Base-by-base conservation (phyloP, 2,888 invertebrate genomes). In the Chaetoderma sp. region DNA sequence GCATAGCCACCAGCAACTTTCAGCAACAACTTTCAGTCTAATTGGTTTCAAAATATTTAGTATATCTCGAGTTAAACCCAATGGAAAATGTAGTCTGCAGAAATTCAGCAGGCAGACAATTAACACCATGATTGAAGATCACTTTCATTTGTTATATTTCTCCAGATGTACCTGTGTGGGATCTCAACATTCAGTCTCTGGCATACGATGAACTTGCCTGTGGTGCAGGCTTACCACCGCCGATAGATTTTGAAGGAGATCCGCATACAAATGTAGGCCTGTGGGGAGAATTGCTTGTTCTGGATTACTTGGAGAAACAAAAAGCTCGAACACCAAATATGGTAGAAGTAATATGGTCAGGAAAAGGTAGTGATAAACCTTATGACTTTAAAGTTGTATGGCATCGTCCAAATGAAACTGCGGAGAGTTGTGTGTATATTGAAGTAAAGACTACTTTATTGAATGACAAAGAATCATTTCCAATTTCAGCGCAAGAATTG, bases 221-320 rank as follows among this genome's bases (percentile, higher is more conserved):
- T 6, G 76, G 77, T 4, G 32, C 44, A n/a, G 71, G 67, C 21
- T 72, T 73, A 4, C 70, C 72, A 0, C 23, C 73, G 3, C 33
- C 52, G 6, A 56, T 73, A 5, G 61, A 55, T 1, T 54, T 66
- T 25, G 60, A 63, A 1, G 70, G 68, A 2, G 63, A 71, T 4
- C 68, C 60, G 5, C 67, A 59, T n/a, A 42, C 62, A 0, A 74
- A 70, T 25, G 70, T 83, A 4, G 85, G 82, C 1, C 73, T 74
- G 6, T 82, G 80, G 81, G 85, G 85, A 10, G 85, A 85, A 63
- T 49, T 32, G 3, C 71, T 84, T 4, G 84, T 85, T 13, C 72
- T 75, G 32, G 69, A 79, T 39, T 83, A 81, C 63, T 72, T 85
- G 4, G 60, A 72, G 25, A 65, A 72, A 44, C 76, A 78, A 71